Evolutionary conservation across 2,113 vertebrate genomes (phyloP), one percentile per base, ranked within the genome.

Genomic region (Amphiprion percula): DNA sequence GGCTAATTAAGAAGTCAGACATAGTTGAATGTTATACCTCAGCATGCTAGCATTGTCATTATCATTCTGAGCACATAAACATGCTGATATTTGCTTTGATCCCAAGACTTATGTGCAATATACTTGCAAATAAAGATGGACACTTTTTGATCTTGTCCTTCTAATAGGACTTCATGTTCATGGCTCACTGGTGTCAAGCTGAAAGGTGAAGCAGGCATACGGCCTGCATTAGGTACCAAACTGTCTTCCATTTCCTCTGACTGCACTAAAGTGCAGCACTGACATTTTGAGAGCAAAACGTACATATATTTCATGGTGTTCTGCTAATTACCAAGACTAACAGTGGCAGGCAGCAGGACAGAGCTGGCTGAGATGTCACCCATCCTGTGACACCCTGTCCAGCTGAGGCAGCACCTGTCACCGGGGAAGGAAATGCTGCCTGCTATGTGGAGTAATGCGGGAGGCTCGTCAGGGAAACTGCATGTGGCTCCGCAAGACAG

Each of bases 371-470:
- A 76, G 33, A 66, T 23, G n/a, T 16, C 19, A 24, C 7, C 23
- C 39, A 15, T 26, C 24, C 11, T 50, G 46, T 1, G 5, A 58
- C 49, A 56, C 17, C 28, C 5, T 21, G 44, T 59, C 21, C 33
- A 65, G 56, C 50, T 53, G 58, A 52, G 61, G 62, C 62, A 30
- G 68, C 56, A 26, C 16, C 24, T 61, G 60, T 56, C 72, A 61
- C 21, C 30, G 47, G 14, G 49, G 47, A 39, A 46, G 56, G 49
- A 68, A 21, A 41, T 37, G 56, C 49, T 53, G 14, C 30, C 8
- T 41, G 76, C 46, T 33, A 37, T 66, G 53, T 50, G 46, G 4
- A 26, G n/a, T 23, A 54, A 47, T 5, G 10, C 1, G 15, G n/a
- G 53, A 54, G 24, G 66, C 24, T 15, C 9, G 44, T 37, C 14